Conservation (phyloP, 2,797 vertebrate species). For the Iguana delicatissima region DNA sequence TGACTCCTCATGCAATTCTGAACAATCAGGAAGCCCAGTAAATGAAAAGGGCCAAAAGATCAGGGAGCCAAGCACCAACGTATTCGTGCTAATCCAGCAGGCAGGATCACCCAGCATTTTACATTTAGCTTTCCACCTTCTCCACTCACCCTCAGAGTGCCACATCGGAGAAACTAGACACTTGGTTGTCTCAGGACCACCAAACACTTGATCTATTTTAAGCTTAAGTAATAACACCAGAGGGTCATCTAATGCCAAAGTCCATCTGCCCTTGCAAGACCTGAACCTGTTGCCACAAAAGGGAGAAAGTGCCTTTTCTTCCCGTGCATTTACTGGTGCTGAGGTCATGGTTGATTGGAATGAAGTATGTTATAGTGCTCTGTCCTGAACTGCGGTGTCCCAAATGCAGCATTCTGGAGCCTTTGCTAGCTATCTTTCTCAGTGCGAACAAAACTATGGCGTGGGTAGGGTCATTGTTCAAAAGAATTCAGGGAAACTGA, state of each 20-base stretch:
- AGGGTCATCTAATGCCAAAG: neutral
- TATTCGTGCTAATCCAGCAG: neutral
- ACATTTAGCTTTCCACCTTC: neutral
- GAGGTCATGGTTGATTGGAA: neutral
- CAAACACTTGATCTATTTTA: neutral
- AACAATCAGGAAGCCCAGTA: neutral
- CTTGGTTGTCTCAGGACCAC: neutral
- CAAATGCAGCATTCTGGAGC: neutral
- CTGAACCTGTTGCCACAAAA: neutral
- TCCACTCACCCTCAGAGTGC: neutral
- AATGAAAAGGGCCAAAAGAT: neutral
- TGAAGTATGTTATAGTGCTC: neutral
- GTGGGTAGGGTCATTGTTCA: neutral
- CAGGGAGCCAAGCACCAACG: neutral
- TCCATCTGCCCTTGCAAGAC: neutral
- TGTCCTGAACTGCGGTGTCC: neutral
- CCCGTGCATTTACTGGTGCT: neutral
- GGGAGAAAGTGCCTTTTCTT: neutral
- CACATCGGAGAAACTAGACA: conserved; percentile 14
- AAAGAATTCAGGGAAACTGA: neutral
- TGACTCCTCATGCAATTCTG: neutral
- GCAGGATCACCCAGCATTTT: neutral
- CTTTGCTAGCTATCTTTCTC: neutral
- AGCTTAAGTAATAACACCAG: neutral
- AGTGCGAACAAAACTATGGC: neutral